phyloP scores from a whole-genome alignment of 2,113 vertebrate genomes.

The Sciurus niger region DNA sequence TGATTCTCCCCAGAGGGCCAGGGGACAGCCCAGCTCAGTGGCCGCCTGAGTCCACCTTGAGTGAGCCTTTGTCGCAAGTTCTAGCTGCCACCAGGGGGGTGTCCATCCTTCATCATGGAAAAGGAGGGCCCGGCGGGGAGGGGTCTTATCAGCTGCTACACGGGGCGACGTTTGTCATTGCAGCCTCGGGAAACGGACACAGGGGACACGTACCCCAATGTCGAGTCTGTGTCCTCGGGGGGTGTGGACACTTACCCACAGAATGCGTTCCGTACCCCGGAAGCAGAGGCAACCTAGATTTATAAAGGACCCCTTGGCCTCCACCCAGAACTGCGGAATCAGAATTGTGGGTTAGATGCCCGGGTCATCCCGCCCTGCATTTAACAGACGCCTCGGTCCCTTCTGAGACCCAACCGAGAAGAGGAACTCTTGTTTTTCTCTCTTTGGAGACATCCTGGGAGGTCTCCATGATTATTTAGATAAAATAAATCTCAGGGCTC shows the following conservation, averaged over 20 bases:
- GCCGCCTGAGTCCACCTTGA: not conserved
- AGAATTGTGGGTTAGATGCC: too few relatives aligned
- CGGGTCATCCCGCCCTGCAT: accelerated
- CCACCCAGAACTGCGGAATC: too few relatives aligned
- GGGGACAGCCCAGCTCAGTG: not conserved
- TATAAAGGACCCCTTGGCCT: too few relatives aligned
- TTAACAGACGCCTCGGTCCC: accelerated
- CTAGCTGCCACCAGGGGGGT: accelerated
- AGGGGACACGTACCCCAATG: accelerated
- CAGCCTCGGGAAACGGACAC: not conserved
- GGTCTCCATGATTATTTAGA: not conserved
- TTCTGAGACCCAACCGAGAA: accelerated
- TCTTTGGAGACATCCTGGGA: too few relatives aligned
- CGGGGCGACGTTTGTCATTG: accelerated
- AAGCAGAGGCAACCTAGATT: too few relatives aligned
- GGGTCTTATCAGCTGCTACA: accelerated
- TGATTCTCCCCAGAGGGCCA: not conserved
- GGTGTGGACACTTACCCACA: not conserved
- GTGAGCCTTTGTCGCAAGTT: not conserved
- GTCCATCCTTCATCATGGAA: too few relatives aligned
- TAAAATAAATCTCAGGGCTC: not conserved
- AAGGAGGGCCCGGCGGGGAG: accelerated
- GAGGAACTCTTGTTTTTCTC: not conserved
- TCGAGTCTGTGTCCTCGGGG: not conserved
- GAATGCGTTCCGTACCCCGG: not conserved